Evolutionary conservation across 2,113 vertebrate species (phyloP), one percentile per base, ranked within the genome.

Genomic region (Ondatra zibethicus): DNA sequence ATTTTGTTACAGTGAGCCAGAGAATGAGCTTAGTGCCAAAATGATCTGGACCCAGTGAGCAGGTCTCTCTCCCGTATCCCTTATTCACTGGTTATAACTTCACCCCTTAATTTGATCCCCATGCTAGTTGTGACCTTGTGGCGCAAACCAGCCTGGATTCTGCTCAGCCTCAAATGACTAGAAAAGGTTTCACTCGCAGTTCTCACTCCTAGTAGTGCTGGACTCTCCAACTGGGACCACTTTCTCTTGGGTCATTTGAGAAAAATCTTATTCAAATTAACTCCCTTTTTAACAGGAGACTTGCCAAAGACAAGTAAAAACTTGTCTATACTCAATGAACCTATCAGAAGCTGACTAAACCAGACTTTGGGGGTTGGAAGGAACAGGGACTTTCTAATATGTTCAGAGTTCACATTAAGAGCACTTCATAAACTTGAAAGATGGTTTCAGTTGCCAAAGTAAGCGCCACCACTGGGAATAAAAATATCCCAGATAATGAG

Each of bases 1-100:
- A 50, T n/a, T 66, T 73, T 73, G n/a, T 42, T 88, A 73, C 8
- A 81, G 13, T 66, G 72, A 92, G 86, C 55, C 61, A 91, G 31
- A 78, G 82, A 82, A 78, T 2, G 31, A 33, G 70, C 21, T 76
- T 33, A 45, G 23, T 33, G 5, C 55, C 87, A 66, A 73, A 88
- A 68, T 39, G 36, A 84, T 42, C 21, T 63, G 91, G 7, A n/a
- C 39, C 4, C 19, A 9, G 5, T 17, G 14, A 29, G 19, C 33
- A 0, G 50, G 55, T 33, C 3, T 1, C 25, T 36, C 39, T 36
- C 10, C 27, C 33, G 55, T 19, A 21, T 68, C 19, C 8, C 29
- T 92, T 47, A 16, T 0, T 45, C 3, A 1, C 0, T 45, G 7
- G 39, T 50, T 29, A 55, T 3, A 47, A 3, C 16, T 75, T 36